Base-by-base conservation (phyloP, 2,797 vertebrate species). In the Gastrophryne carolinensis region DNA sequence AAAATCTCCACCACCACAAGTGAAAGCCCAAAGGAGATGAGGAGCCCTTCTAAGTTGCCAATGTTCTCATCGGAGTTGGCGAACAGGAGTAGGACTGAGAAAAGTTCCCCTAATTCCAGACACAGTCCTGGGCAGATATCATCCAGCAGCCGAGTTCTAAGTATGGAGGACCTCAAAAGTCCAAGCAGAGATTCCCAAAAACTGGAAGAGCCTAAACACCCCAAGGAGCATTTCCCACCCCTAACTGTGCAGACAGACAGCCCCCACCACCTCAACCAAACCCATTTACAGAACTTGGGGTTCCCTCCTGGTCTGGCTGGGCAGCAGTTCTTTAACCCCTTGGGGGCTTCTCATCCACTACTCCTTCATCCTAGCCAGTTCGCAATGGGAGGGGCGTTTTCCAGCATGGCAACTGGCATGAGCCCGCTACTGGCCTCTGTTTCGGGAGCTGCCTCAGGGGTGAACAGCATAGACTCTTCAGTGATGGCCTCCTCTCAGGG, bases 361-460 rank as follows among this genome's bases (percentile, higher is more conserved):
- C 94, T 99, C 67, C 85, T 98, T 81, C 96, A 98, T 87, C 97
- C 97, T 2, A 74, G 96, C 73, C 97, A 98, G 91, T 98, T 99
- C 81, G 94, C 93, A 84, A 96, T 99, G 94, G 96, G 97, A n/a
- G 91, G 95, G 0, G 95, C 97, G 1, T 98, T 98, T 89, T 94
- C 96, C 73, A 91, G 95, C 80, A 96, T 99, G 96, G 93, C 95
- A 0, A 85, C 88, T 1, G 97, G 95, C 32, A 97, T 98, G 95
- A 95, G 93, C 6, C 96, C 96, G 0, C 83, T 98, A 64, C 82
- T 98, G 80, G 95, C 96, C 60, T 94, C 96, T 0, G 95, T 98
- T 79, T 98, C 97, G 8, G 91, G 89, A 61, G 86, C 90, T 0
- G 87, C 95, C 1, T 91, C 90, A 12, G 95, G 95, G 1, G 93